Evolutionary conservation across 2,888 invertebrate species (phyloP).

Genomic region (Nebria brevicollis): DNA sequence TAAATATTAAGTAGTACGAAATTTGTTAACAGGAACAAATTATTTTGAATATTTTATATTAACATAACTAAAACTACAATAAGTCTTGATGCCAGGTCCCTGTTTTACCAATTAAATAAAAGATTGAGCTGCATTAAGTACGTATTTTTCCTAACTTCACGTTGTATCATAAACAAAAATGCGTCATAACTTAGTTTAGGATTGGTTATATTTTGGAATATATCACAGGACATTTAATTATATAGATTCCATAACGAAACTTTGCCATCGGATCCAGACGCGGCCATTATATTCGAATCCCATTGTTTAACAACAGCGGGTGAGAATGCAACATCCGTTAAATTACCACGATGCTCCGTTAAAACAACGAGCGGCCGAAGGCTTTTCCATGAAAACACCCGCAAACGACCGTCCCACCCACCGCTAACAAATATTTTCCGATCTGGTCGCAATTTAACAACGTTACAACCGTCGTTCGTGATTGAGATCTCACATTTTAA

Average conservation of each 20-base stretch:
- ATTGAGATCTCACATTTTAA: conserved; percentile 72
- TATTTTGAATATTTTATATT: too few relatives aligned
- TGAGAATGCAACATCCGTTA: conserved; percentile 80
- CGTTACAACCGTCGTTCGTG: conserved; percentile 79
- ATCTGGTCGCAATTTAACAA: conserved; percentile 74
- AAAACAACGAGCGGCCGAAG: conserved; percentile 77
- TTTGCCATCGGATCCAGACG: conserved; percentile 77
- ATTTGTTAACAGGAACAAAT: too few relatives aligned
- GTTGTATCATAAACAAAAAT: too few relatives aligned
- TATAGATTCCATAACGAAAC: conserved; percentile 85
- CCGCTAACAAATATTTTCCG: conserved; percentile 78
- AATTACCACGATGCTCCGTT: conserved; percentile 75
- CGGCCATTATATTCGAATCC: conserved; percentile 82
- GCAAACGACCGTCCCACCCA: conserved; percentile 80
- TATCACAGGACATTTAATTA: conserved; percentile 63
- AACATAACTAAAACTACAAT: too few relatives aligned
- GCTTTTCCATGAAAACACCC: conserved; percentile 83
- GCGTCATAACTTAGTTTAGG: too few relatives aligned
- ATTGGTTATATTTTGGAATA: neutral
- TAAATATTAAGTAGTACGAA: too few relatives aligned
- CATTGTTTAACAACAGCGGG: conserved; percentile 72
- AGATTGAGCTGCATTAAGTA: too few relatives aligned
- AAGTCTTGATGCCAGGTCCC: too few relatives aligned
- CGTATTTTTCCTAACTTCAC: too few relatives aligned
- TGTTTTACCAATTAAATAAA: too few relatives aligned